Conservation (phyloP, 1,140 invertebrate species). For the Zaprionus nigranus region DNA sequence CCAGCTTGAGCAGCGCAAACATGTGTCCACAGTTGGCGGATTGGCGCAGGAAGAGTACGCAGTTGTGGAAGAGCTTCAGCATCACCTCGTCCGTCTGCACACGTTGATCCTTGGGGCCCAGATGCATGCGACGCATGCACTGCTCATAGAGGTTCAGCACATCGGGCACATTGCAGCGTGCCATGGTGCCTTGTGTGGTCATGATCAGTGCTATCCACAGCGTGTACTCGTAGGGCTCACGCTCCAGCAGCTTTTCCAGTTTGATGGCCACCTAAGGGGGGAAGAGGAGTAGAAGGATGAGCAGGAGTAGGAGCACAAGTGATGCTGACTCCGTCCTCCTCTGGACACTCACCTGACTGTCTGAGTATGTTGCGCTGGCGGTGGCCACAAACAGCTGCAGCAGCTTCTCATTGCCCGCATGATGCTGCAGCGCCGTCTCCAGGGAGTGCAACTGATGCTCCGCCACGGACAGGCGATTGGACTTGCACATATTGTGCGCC, state of each 20-base stretch:
- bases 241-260: conserved; percentile 84
- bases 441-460: conserved; percentile 57
- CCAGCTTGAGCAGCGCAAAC: conserved; percentile 87
- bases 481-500: conserved; percentile 36
- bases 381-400: conserved; percentile 85
- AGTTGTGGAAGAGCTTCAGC: conserved; percentile 86
- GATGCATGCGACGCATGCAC: conserved; percentile 86
- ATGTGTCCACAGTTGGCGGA: conserved; percentile 88
- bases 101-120: conserved; percentile 59
- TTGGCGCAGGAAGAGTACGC: conserved; percentile 88
- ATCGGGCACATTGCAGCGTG: conserved; percentile 86
- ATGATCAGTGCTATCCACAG: conserved; percentile 87
- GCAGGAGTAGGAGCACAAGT: neutral
- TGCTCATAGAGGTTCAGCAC: conserved; percentile 86
- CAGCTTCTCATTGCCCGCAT: conserved; percentile 86
- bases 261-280: conserved; percentile 83
- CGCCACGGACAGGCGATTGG: conserved; percentile 55
- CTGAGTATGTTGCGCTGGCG: conserved; percentile 51
- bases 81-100: conserved; percentile 84
- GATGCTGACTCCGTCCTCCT: conserved; percentile 41
- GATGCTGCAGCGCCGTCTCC: conserved; percentile 47
- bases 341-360: conserved; percentile 53
- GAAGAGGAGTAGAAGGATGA: conserved; percentile 52
- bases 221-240: conserved; percentile 86
- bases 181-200: conserved; percentile 86